Evolutionary conservation across 2,797 vertebrate genomes (phyloP).

Genomic region (Peromyscus aztecus): DNA sequence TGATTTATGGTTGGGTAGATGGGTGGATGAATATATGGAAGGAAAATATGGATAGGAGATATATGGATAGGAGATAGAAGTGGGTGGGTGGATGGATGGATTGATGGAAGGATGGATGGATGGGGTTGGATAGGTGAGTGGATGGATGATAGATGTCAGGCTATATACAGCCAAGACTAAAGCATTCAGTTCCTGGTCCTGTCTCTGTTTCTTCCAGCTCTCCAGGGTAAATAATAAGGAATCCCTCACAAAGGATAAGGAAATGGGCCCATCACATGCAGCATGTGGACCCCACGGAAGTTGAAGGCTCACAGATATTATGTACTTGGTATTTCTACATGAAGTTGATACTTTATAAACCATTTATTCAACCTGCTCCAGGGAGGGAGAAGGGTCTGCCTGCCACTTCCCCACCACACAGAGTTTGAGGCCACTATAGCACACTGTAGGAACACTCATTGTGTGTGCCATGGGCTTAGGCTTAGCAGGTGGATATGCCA

Average conservation of each 20-base stretch:
- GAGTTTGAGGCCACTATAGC: accelerated
- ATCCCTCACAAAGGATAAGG: background rate
- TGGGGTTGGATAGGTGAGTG: background rate
- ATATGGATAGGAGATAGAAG: no score
- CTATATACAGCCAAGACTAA: background rate
- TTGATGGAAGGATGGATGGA: accelerated
- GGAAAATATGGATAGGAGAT: background rate
- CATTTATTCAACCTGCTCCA: background rate
- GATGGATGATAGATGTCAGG: background rate
- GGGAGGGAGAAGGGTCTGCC: no score
- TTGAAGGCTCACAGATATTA: background rate
- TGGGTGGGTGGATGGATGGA: no score
- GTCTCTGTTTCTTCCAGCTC: background rate
- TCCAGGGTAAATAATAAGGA: background rate
- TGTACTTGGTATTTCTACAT: accelerated
- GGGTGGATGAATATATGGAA: no score
- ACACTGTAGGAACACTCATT: background rate
- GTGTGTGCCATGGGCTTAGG: background rate
- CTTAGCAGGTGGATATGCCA: background rate
- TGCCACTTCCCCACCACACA: accelerated
- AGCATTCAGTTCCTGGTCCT: background rate
- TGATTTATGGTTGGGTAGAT: background rate
- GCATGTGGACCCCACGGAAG: accelerated
- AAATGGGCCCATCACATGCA: no score
- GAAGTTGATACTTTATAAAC: accelerated